Percentiles rank a stretch among this genome's conserved stretches.
These are phyloP conservation scores for Papilio polytes DNA, from an alignment of 1,140 invertebrate genomes.

Conservation along the genomic window DNA sequence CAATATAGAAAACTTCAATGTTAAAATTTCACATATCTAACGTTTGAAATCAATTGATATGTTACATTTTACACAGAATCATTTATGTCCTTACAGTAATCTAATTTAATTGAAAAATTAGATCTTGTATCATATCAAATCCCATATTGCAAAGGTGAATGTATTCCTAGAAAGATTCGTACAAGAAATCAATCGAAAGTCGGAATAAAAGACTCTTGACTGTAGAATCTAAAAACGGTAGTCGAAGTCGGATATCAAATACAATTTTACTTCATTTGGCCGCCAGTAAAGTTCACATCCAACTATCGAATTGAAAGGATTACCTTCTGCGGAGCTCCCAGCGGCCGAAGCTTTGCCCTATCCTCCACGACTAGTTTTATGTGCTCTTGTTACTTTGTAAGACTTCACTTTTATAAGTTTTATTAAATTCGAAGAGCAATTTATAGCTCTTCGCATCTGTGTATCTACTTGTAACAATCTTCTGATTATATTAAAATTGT, in stretches of 20 bases:
- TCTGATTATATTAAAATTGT: neutral
- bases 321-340: constrained; percentile 68
- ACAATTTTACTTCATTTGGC: constrained; percentile 79
- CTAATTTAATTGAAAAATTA: no score
- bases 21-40: neutral
- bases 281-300: constrained; percentile 76
- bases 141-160: neutral
- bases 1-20: neutral
- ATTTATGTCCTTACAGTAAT: no score
- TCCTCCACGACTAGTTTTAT: constrained; percentile 53
- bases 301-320: constrained; percentile 78
- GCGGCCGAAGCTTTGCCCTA: constrained; percentile 51
- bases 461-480: neutral
- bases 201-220: constrained; percentile 73
- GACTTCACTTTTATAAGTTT: constrained; percentile 21
- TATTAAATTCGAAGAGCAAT: constrained; percentile 4
- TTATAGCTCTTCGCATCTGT: neutral
- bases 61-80: no score
- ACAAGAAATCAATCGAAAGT: constrained; percentile 59
- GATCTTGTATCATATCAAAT: neutral
- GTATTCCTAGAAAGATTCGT: constrained; percentile 39
- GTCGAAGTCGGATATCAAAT: constrained; percentile 76
- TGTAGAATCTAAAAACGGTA: constrained; percentile 70
- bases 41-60: neutral
- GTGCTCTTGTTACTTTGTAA: constrained; percentile 49